Conservation (phyloP, 2,888 invertebrate species). For the Drosophila birchii region DNA sequence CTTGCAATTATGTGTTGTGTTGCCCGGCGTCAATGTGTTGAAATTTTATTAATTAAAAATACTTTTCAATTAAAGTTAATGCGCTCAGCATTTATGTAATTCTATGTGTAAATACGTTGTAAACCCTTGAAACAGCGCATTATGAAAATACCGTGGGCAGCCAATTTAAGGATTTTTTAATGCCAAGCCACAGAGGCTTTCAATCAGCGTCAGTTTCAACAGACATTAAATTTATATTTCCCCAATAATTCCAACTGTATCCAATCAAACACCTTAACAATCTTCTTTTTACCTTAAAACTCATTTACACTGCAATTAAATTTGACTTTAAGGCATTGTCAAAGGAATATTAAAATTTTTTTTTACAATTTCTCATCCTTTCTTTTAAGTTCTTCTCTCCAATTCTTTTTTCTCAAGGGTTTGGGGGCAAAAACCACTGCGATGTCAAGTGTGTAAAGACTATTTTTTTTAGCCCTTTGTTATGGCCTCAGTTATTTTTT, state of each 20-base stretch:
- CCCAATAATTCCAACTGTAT: background rate
- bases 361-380: background rate
- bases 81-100: slow-evolving; percentile 73
- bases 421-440: slow-evolving; percentile 7
- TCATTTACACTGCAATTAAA: background rate
- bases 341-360: background rate
- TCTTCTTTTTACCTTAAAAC: background rate
- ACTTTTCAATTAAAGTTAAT: slow-evolving; percentile 76
- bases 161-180: slow-evolving; percentile 58
- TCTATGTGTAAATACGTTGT: slow-evolving; percentile 62
- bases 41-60: slow-evolving; percentile 80
- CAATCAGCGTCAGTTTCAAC: slow-evolving; percentile 3
- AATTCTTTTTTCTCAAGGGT: background rate
- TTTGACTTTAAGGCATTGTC: background rate
- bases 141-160: slow-evolving; percentile 30
- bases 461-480: slow-evolving; percentile 18
- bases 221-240: background rate
- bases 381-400: background rate
- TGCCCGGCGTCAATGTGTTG: slow-evolving; percentile 54
- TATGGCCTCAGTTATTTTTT: slow-evolving; percentile 43
- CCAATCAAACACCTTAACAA: background rate
- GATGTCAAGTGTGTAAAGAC: slow-evolving; percentile 28
- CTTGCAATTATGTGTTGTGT: slow-evolving; percentile 64
- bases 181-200: slow-evolving; percentile 5
- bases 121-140: slow-evolving; percentile 42